Evolutionary conservation across 1,140 invertebrate genomes (phyloP).

Genomic region (Nomia melanderi): DNA sequence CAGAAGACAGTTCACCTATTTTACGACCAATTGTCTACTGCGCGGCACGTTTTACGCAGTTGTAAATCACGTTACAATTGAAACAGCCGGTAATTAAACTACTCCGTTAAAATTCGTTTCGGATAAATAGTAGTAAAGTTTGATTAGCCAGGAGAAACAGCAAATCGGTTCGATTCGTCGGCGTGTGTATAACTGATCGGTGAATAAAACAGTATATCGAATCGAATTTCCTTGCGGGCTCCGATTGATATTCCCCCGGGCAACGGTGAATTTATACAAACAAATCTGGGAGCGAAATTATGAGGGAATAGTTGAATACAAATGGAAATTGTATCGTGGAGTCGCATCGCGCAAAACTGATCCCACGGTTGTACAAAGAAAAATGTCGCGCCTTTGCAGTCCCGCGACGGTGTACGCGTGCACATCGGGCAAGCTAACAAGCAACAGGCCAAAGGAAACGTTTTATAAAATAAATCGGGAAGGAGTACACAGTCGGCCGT

Average conservation of each 20-base stretch:
- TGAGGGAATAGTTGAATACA: constrained; percentile 17
- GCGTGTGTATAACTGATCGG: not conserved
- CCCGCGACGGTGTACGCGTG: not conserved
- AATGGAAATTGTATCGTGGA: constrained; percentile 5
- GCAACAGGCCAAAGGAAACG: constrained; percentile 9
- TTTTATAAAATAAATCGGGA: not conserved
- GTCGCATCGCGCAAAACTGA: constrained; percentile 14
- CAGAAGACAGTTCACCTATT: too few species aligned
- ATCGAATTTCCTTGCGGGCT: not conserved
- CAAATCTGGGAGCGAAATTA: not conserved
- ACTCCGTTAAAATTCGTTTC: too few species aligned
- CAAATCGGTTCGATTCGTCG: not conserved
- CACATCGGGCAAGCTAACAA: constrained; percentile 20
- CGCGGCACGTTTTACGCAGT: too few species aligned
- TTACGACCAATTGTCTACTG: too few species aligned
- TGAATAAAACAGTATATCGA: not conserved
- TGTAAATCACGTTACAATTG: too few species aligned
- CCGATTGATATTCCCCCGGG: constrained; percentile 26
- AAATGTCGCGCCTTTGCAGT: constrained; percentile 15
- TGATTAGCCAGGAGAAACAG: not conserved
- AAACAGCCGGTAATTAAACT: too few species aligned
- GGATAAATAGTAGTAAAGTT: not conserved
- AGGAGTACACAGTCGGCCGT: not conserved
- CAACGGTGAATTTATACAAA: not conserved
- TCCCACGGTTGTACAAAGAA: constrained; percentile 27